Evolutionary conservation across 1,140 invertebrate species (phyloP).

Genomic region (Papilio helenus): DNA sequence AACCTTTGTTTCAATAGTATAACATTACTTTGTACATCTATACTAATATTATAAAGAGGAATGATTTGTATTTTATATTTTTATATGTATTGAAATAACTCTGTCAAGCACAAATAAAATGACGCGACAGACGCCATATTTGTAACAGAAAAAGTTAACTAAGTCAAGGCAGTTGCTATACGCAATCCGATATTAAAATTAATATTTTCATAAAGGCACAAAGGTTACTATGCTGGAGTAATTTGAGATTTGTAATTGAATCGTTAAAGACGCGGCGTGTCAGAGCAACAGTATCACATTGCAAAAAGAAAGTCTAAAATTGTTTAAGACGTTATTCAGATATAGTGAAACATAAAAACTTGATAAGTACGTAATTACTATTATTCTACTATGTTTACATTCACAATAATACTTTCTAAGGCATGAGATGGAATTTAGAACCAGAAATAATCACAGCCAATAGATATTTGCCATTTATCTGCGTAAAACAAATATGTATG

Average conservation of each 20-base stretch:
- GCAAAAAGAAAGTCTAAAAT: conserved; percentile 26
- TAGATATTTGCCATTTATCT: no score
- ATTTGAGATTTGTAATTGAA: conserved; percentile 31
- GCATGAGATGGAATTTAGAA: no score
- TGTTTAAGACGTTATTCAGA: conserved; percentile 2
- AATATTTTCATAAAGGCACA: conserved; percentile 41
- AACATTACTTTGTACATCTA: background rate
- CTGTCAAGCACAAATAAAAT: conserved; percentile 36
- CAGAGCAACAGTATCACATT: conserved; percentile 8
- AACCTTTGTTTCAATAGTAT: background rate
- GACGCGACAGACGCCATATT: conserved; percentile 45
- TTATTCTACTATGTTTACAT: no score
- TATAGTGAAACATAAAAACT: no score
- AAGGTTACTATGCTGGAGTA: conserved; percentile 36
- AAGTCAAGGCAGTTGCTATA: conserved; percentile 49
- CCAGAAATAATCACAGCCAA: no score
- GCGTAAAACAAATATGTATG: background rate
- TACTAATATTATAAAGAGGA: no score
- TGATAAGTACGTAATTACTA: background rate
- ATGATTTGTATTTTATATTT: no score
- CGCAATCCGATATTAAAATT: conserved; percentile 46
- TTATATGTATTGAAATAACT: no score
- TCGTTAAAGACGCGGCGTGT: conserved; percentile 18
- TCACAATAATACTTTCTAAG: no score
- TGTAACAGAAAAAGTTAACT: conserved; percentile 47